Evolutionary conservation across 2,113 vertebrate species (phyloP).

Genomic region (Herpailurus yagouaroundi): DNA sequence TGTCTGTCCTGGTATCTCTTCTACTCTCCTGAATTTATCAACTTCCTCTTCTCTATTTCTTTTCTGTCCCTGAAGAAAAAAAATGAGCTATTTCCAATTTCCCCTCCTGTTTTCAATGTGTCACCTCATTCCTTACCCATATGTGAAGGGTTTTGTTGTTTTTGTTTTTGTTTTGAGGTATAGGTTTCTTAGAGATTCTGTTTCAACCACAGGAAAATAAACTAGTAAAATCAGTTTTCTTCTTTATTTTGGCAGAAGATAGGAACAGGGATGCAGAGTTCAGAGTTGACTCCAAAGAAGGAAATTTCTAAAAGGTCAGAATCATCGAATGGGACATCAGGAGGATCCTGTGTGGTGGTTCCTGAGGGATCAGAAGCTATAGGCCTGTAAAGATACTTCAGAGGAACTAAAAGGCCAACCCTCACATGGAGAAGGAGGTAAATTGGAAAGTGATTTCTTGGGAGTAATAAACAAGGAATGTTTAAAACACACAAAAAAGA

Average conservation of each 20-base stretch:
- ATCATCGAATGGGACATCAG: neutral
- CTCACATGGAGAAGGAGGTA: neutral
- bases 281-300: neutral
- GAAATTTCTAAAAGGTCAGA: neutral
- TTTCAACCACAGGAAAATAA: neutral
- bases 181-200: neutral
- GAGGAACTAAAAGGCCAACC: neutral
- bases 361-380: neutral
- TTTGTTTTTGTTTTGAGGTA: neutral
- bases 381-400: neutral
- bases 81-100: neutral
- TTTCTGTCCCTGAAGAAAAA: neutral
- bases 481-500: neutral
- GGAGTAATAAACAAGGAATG: neutral
- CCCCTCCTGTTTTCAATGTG: neutral
- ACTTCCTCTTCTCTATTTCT: neutral
- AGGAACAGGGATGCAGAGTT: neutral
- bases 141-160: neutral
- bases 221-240: neutral
- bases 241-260: neutral
- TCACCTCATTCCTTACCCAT: neutral
- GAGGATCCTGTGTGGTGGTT: neutral
- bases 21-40: neutral
- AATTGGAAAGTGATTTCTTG: neutral
- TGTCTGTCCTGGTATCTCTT: neutral